Evolutionary conservation across 2,113 vertebrate genomes (phyloP).

Genomic region (Vulpes ferrilata): DNA sequence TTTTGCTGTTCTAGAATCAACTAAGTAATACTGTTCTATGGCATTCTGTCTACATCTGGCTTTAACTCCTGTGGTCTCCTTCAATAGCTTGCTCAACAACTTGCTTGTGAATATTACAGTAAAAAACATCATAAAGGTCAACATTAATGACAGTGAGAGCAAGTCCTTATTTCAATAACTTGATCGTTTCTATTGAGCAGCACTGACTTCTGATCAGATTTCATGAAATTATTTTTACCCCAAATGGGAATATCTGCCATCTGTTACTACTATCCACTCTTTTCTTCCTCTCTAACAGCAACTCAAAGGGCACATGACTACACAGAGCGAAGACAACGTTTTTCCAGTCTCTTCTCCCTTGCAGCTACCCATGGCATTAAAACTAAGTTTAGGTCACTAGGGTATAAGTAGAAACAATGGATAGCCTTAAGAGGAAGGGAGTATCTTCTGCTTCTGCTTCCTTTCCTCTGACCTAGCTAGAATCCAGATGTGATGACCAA

Average conservation of each 20-base stretch:
- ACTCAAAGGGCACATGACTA: background rate
- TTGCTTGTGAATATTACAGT: background rate
- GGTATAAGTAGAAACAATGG: background rate
- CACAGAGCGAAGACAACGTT: background rate
- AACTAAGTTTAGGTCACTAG: background rate
- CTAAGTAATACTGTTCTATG: background rate
- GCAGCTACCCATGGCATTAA: background rate
- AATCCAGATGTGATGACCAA: background rate
- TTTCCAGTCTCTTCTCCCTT: background rate
- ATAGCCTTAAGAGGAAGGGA: background rate
- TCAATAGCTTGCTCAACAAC: background rate
- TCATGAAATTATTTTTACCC: constrained; percentile 38
- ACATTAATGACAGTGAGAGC: background rate
- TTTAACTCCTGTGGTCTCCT: background rate
- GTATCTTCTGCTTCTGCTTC: background rate
- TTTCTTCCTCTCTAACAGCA: background rate
- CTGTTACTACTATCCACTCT: background rate
- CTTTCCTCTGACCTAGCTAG: background rate
- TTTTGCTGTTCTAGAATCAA: background rate
- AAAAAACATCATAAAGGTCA: constrained; percentile 29
- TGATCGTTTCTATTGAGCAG: constrained; percentile 12
- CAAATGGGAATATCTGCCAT: background rate
- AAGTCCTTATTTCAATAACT: constrained; percentile 40
- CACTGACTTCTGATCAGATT: constrained; percentile 25
- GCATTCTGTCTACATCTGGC: background rate